phyloP scores from a whole-genome alignment of 2,888 invertebrate genomes.

The Platycheirus rosarum region DNA sequence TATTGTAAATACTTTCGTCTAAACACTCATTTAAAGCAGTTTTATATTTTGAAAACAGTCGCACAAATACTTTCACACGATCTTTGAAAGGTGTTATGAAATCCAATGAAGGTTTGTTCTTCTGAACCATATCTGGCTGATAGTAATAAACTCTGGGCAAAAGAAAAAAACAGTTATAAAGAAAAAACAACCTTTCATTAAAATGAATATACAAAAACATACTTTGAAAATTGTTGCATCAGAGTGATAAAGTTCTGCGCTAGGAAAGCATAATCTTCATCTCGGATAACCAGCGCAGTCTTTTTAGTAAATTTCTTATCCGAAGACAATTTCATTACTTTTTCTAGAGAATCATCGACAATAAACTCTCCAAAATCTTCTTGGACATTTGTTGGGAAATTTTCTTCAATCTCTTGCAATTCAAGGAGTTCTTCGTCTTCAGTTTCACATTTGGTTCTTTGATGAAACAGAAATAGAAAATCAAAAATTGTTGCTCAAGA shows the following conservation, averaged over 20 bases:
- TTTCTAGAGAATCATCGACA: conserved; percentile 83
- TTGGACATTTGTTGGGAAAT: conserved; percentile 88
- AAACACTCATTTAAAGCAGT: conserved; percentile 77
- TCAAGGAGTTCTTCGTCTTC: conserved; percentile 88
- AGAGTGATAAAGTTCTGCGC: conserved; percentile 79
- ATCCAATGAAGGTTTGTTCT: conserved; percentile 67
- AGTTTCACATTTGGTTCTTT: conserved; percentile 86
- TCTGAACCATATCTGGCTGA: conserved; percentile 41
- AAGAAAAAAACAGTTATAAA: too few species aligned
- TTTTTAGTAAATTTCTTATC: conserved; percentile 78
- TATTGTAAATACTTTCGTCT: conserved; percentile 79
- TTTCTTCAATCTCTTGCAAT: conserved; percentile 86
- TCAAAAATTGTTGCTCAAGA: neutral
- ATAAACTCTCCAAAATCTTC: conserved; percentile 88
- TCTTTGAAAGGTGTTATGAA: conserved; percentile 78
- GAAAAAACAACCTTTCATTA: too few species aligned
- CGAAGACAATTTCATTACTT: conserved; percentile 80
- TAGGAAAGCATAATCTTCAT: conserved; percentile 79
- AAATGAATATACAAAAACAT: too few species aligned
- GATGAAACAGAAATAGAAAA: conserved; percentile 58
- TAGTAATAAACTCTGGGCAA: conserved; percentile 78
- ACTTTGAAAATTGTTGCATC: conserved; percentile 78
- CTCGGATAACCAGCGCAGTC: conserved; percentile 76
- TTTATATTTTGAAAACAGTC: conserved; percentile 79
- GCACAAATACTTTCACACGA: conserved; percentile 79